phyloP scores from a whole-genome alignment of 2,797 vertebrate species.

The Smutsia temminckii region DNA sequence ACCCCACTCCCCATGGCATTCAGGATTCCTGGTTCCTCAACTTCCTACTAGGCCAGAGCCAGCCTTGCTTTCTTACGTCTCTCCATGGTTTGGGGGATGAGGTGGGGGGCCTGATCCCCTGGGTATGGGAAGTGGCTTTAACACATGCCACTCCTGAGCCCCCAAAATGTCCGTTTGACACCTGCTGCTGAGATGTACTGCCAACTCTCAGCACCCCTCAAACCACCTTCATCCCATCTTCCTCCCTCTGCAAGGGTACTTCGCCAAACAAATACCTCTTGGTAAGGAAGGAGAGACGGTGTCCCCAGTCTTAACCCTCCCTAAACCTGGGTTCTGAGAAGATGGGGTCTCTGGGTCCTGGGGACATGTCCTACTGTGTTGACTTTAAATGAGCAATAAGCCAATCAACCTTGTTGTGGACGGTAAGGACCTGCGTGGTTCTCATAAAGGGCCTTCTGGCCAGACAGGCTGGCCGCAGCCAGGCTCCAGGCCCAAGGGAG shows the following conservation, averaged over 20 bases:
- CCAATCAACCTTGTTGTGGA: background rate
- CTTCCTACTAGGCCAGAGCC: background rate
- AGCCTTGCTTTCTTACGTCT: background rate
- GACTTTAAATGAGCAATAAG: background rate
- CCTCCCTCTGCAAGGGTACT: background rate
- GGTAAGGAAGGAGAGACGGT: background rate
- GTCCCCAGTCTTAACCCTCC: too few relatives aligned
- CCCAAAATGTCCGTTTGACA: constrained; percentile 66
- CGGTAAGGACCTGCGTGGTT: background rate
- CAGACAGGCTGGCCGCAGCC: background rate
- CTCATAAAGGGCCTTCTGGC: background rate
- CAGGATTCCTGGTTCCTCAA: background rate
- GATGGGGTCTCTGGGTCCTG: background rate
- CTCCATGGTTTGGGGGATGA: background rate
- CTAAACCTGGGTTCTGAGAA: background rate
- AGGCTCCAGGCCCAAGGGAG: background rate
- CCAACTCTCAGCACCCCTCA: background rate
- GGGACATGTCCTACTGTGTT: background rate
- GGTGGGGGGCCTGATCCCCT: background rate
- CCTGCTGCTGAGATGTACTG: background rate
- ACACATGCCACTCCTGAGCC: constrained; percentile 45
- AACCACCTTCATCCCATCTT: background rate
- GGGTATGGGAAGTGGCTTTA: constrained; percentile 68
- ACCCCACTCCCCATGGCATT: fast-evolving
- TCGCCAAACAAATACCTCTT: constrained; percentile 14